Evolutionary conservation across 2,888 invertebrate genomes (phyloP).

Genomic region (Drosophila phalerata): DNA sequence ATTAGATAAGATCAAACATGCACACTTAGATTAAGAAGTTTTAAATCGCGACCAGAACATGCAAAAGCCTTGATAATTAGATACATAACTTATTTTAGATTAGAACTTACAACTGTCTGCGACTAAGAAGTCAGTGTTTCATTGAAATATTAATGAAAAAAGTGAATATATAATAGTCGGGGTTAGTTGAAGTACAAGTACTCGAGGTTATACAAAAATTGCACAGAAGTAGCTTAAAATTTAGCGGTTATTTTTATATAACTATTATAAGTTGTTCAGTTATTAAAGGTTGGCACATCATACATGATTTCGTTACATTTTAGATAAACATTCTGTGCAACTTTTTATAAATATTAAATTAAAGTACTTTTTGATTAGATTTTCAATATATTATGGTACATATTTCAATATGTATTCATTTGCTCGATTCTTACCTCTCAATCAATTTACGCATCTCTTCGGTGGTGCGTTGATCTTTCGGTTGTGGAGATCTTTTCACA

Average conservation of each 20-base stretch:
- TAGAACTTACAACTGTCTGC: constrained; percentile 82
- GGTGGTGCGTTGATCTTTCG: constrained; percentile 97
- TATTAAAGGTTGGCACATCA: not conserved
- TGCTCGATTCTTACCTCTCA: constrained; percentile 91
- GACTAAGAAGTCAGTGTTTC: constrained; percentile 69
- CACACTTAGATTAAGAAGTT: constrained; percentile 20
- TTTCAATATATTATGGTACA: not conserved
- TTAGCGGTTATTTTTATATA: not conserved
- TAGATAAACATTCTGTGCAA: constrained; percentile 42
- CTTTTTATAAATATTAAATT: constrained; percentile 28
- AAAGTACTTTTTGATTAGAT: constrained; percentile 4
- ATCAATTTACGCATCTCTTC: constrained; percentile 99
- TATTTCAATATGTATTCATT: constrained; percentile 22
- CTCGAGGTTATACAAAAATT: constrained; percentile 16
- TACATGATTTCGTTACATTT: not conserved
- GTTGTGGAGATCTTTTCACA: constrained; percentile 89
- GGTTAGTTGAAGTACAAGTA: constrained; percentile 36
- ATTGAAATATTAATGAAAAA: constrained; percentile 33
- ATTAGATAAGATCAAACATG: constrained; percentile 32
- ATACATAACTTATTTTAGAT: constrained; percentile 37
- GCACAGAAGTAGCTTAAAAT: constrained; percentile 34
- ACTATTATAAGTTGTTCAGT: not conserved
- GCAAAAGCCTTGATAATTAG: constrained; percentile 47
- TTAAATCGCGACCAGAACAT: constrained; percentile 37
- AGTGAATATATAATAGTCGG: constrained; percentile 23